phyloP scores from a whole-genome alignment of 1,140 invertebrate species.

The Dendroctonus ponderosae region DNA sequence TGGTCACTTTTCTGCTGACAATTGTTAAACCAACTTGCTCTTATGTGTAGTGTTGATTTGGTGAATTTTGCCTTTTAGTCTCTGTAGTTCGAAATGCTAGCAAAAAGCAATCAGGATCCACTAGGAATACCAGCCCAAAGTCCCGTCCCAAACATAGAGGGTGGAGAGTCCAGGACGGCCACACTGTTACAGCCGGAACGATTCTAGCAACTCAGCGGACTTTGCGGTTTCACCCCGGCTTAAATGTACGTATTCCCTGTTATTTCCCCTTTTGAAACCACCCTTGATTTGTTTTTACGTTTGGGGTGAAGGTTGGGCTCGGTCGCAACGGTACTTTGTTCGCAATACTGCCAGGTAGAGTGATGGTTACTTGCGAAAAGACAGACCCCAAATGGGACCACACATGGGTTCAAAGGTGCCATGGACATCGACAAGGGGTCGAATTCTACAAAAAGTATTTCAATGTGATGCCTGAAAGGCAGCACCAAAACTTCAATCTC shows the following conservation, averaged over 20 bases:
- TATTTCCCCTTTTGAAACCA: not conserved
- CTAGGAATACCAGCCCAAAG: constrained; percentile 62
- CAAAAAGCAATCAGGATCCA: constrained; percentile 67
- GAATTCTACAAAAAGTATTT: constrained; percentile 81
- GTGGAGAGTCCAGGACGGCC: constrained; percentile 67
- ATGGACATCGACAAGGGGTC: constrained; percentile 60
- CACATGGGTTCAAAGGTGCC: constrained; percentile 64
- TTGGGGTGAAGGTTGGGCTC: constrained; percentile 82
- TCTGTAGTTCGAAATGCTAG: constrained; percentile 60
- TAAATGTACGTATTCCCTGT: constrained; percentile 62
- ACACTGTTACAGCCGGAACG: constrained; percentile 61
- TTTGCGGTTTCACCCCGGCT: constrained; percentile 75
- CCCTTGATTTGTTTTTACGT: not conserved
- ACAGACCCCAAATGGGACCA: constrained; percentile 70
- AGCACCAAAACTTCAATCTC: constrained; percentile 72
- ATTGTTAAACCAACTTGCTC: no score
- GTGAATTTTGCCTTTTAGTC: constrained; percentile 28
- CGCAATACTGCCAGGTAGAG: constrained; percentile 70
- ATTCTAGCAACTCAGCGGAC: constrained; percentile 67
- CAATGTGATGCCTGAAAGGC: constrained; percentile 71
- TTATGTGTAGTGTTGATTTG: no score
- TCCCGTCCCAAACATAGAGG: constrained; percentile 70
- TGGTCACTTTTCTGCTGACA: no score
- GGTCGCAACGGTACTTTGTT: constrained; percentile 73
- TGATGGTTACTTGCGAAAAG: constrained; percentile 75